Conservation (phyloP, 2,797 vertebrate species). For the Antrozous pallidus region DNA sequence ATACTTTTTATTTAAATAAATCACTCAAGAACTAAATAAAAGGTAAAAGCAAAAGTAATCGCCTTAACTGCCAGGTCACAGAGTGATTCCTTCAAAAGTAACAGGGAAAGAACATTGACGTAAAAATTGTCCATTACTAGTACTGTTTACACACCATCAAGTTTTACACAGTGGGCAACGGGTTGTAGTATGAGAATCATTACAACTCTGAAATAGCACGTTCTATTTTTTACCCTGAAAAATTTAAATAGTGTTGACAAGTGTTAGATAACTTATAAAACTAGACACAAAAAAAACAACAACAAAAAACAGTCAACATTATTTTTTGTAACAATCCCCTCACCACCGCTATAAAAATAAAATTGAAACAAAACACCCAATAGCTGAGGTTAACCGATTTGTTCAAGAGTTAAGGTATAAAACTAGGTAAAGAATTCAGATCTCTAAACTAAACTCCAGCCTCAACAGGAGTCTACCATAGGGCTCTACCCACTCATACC, state of each 20-base stretch:
- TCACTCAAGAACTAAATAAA: conserved; percentile 10
- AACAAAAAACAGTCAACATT: not conserved
- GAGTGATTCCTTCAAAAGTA: not conserved
- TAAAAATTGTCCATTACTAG: not conserved
- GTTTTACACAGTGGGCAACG: not conserved
- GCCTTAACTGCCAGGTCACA: not conserved
- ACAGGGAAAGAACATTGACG: not conserved
- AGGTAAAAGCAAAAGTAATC: not conserved
- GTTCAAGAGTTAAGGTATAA: not conserved
- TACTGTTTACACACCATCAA: not conserved
- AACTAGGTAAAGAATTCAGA: not conserved
- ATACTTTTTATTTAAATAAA: not conserved
- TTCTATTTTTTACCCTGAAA: not conserved
- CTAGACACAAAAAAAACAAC: not conserved
- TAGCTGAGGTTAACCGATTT: not conserved
- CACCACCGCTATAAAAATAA: not conserved
- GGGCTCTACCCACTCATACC: not conserved
- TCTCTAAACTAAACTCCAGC: not conserved
- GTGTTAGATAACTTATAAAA: not conserved
- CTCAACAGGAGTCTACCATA: not conserved
- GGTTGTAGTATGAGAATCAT: not conserved
- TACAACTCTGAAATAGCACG: not conserved
- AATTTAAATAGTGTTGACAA: not conserved
- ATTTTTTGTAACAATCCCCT: not conserved
- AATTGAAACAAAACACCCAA: not conserved